phyloP scores from a whole-genome alignment of 92 coral and sea anemone species.

The Blastomussa wellsi region DNA sequence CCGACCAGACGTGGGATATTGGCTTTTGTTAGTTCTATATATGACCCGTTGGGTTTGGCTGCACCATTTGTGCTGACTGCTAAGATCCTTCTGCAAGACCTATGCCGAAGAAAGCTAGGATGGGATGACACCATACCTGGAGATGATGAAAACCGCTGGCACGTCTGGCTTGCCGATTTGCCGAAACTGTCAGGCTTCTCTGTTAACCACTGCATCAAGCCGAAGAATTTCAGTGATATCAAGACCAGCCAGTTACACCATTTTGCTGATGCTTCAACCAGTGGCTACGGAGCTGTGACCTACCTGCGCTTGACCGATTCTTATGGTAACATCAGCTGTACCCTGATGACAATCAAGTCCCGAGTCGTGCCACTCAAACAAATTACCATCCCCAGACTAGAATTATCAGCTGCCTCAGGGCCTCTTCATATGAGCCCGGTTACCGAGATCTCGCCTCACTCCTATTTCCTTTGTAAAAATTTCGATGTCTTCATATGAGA shows the following conservation, averaged over 20 bases:
- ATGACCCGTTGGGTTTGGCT: conserved; percentile 48
- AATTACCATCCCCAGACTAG: conserved; percentile 48
- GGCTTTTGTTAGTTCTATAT: conserved; percentile 34
- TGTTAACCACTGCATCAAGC: conserved; percentile 47
- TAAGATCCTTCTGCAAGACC: conserved; percentile 20
- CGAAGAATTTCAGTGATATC: conserved; percentile 32
- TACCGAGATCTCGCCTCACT: no score
- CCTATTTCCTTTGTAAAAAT: no score
- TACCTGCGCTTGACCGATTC: conserved; percentile 18
- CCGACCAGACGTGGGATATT: conserved; percentile 36
- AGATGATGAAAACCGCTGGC: conserved; percentile 8
- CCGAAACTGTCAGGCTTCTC: conserved; percentile 36
- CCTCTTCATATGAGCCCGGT: no score
- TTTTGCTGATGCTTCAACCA: conserved; percentile 29
- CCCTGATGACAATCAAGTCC: conserved; percentile 45
- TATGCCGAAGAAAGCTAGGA: conserved; percentile 12
- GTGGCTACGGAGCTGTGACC: conserved; percentile 49
- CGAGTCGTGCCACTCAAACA: conserved; percentile 42
- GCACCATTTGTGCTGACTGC: conserved; percentile 39
- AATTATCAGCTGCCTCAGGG: conserved; percentile 52
- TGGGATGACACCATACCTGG: conserved; percentile 44
- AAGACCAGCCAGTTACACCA: conserved; percentile 28
- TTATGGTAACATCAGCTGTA: not conserved
- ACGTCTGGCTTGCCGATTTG: conserved; percentile 33
- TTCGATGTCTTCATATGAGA: no score